Evolutionary conservation across 2,113 vertebrate species (phyloP).

Genomic region (Hyperopisus bebe): DNA sequence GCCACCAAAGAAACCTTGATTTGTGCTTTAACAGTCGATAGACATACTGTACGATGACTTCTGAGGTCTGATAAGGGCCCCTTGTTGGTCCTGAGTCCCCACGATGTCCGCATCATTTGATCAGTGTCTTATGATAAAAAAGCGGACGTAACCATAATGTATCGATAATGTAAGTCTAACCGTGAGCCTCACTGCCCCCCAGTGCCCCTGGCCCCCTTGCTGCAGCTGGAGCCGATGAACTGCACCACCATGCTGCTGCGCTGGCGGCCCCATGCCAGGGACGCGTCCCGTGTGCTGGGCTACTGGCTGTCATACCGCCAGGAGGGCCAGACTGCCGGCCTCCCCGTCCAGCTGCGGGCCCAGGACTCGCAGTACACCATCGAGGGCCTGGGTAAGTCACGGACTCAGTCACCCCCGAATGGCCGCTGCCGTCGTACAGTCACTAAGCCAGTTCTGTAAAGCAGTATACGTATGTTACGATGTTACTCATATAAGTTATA

Average conservation of each 20-base stretch:
- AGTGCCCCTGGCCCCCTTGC: constrained; percentile 84
- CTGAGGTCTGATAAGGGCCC: too few species aligned
- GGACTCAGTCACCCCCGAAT: neutral
- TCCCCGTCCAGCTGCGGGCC: constrained; percentile 66
- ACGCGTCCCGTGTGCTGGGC: constrained; percentile 67
- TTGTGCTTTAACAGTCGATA: neutral
- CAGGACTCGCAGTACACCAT: constrained; percentile 66
- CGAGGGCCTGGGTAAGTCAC: constrained; percentile 78
- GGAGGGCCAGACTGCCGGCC: constrained; percentile 80
- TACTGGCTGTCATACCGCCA: constrained; percentile 85
- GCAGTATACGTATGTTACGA: neutral
- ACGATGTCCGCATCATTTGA: neutral
- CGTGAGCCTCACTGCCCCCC: neutral
- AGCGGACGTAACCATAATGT: neutral
- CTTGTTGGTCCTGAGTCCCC: too few species aligned
- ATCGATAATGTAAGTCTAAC: neutral
- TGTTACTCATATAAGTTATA: neutral
- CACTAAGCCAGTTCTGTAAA: too few species aligned
- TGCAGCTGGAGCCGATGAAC: constrained; percentile 83
- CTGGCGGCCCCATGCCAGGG: constrained; percentile 73
- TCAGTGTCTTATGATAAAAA: neutral
- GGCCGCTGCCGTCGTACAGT: neutral
- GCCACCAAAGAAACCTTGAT: too few species aligned
- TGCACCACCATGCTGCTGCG: constrained; percentile 84
- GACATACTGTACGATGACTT: too few species aligned